These are phyloP conservation scores for Balearica regulorum DNA, from an alignment of 2,797 vertebrate genomes.

Conservation along the genomic window DNA sequence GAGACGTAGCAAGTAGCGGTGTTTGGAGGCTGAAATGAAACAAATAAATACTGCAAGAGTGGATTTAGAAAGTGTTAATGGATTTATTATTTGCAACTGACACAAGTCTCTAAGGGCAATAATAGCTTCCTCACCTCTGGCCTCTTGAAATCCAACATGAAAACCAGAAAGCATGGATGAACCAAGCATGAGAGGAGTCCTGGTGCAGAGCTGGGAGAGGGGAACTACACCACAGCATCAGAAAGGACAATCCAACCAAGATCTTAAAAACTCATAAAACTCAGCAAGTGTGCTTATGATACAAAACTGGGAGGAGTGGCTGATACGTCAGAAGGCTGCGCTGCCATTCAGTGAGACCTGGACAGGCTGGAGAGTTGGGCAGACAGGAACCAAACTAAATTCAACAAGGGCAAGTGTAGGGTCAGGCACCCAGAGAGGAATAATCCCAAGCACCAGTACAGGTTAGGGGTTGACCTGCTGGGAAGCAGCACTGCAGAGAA, in stretches of 20 bases:
- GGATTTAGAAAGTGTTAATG: not conserved
- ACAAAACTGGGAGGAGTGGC: too few relatives aligned
- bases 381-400: too few relatives aligned
- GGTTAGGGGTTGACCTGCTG: too few relatives aligned
- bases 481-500: too few relatives aligned
- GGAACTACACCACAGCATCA: not conserved
- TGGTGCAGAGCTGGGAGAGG: not conserved
- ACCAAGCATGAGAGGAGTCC: not conserved
- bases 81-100: not conserved
- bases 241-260: rapidly evolving
- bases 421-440: too few relatives aligned
- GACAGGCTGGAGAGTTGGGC: too few relatives aligned
- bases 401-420: too few relatives aligned
- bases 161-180: not conserved
- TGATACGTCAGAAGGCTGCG: too few relatives aligned
- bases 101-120: not conserved
- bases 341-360: too few relatives aligned
- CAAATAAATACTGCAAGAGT: not conserved
- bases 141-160: not conserved
- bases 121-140: not conserved
- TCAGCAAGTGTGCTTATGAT: too few relatives aligned
- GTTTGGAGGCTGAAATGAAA: not conserved
- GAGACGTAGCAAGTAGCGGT: rapidly evolving
- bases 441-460: too few relatives aligned
- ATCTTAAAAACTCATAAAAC: not conserved